Percentiles rank a stretch among this genome's conserved stretches.
Conservation (phyloP, 37 sponge, comb jelly and placozoan genomes). For the Hexactinellida sp. region DNA sequence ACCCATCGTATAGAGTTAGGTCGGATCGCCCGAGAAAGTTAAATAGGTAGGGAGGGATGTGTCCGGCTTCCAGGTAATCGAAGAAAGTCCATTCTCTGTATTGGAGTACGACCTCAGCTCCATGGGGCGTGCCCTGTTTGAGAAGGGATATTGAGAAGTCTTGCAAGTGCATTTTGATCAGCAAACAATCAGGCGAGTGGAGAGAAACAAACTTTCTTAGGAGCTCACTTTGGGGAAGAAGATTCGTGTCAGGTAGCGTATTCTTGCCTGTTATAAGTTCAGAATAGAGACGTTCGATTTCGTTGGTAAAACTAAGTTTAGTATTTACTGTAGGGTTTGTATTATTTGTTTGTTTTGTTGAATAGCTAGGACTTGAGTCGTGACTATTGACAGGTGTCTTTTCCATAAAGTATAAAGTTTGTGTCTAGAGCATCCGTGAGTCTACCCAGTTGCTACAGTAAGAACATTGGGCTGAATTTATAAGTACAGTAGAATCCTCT, state of each 20-base stretch:
- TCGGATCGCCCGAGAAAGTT: neutral
- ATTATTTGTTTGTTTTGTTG: neutral
- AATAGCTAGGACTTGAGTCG: neutral
- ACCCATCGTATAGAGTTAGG: neutral
- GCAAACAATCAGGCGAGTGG: constrained; percentile 4
- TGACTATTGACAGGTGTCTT: neutral
- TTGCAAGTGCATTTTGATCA: neutral
- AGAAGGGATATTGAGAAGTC: neutral
- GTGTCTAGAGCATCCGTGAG: neutral
- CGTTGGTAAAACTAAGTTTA: neutral
- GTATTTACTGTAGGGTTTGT: neutral
- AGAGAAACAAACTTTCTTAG: constrained; percentile 4
- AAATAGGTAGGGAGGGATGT: neutral
- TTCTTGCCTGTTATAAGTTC: neutral
- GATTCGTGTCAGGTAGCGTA: neutral
- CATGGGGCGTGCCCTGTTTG: neutral
- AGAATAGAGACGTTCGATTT: constrained; percentile 2
- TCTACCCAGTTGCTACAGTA: neutral
- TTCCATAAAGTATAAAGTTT: constrained; percentile 1
- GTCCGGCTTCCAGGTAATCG: neutral
- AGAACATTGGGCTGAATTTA: no score
- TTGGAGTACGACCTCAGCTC: neutral
- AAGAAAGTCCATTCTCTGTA: neutral
- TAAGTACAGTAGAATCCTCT: no score
- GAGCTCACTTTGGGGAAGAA: neutral